A percentile compares a stretch with the other conserved stretches of the same genome.
These are phyloP conservation scores for Mycteria americana DNA, from an alignment of 2,797 vertebrate species.

Conservation along the genomic window DNA sequence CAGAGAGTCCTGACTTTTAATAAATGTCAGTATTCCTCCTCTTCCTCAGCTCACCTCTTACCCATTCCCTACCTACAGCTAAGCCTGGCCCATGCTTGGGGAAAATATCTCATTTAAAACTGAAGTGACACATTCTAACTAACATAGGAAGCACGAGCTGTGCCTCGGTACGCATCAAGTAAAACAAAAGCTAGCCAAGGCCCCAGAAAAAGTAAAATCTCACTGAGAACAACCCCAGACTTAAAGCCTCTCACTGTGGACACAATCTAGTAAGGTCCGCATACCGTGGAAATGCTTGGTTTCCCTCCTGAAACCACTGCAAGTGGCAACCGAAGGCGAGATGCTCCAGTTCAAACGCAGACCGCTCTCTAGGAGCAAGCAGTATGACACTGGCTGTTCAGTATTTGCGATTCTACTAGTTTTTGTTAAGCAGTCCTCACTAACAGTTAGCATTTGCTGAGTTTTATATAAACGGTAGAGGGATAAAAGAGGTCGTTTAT, in stretches of 20 bases:
- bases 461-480: background rate
- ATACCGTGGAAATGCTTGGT: background rate
- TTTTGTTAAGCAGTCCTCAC: background rate
- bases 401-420: background rate
- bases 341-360: background rate
- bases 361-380: background rate
- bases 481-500: background rate
- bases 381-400: background rate
- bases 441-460: background rate
- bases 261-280: background rate
- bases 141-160: background rate
- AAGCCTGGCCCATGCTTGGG: background rate
- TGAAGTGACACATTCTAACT: background rate
- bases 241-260: background rate
- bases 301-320: background rate
- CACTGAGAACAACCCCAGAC: background rate
- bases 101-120: background rate
- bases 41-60: background rate
- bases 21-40: too few species aligned
- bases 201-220: background rate
- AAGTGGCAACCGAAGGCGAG: background rate
- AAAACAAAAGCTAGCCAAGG: background rate
- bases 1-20: background rate
- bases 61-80: background rate
- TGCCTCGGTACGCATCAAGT: accelerated